Conservation (phyloP, 2,888 invertebrate species). For the Hesperia comma region DNA sequence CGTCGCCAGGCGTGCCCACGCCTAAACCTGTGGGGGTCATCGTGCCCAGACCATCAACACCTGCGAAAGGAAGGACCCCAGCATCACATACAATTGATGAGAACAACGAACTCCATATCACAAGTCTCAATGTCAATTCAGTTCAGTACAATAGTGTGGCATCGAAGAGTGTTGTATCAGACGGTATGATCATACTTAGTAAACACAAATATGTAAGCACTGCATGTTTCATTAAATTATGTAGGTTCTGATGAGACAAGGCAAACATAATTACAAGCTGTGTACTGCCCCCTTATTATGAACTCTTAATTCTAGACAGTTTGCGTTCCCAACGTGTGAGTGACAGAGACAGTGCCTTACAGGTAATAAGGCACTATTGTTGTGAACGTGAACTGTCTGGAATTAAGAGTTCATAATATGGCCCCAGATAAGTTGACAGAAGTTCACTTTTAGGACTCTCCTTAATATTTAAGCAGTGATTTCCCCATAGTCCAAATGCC, state of each 20-base stretch:
- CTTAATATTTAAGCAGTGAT: too few species aligned
- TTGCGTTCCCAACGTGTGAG: too few species aligned
- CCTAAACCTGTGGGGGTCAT: constrained; percentile 47
- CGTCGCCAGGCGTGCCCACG: constrained; percentile 54
- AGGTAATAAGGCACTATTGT: too few species aligned
- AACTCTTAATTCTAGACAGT: too few species aligned
- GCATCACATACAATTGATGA: constrained; percentile 45
- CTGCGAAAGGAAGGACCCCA: constrained; percentile 41
- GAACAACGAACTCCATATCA: constrained; percentile 46
- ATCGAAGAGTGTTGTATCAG: constrained; percentile 48
- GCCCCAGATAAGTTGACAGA: too few species aligned
- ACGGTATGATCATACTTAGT: constrained; percentile 54
- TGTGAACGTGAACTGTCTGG: too few species aligned
- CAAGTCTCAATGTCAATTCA: constrained; percentile 46
- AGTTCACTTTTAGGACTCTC: too few species aligned
- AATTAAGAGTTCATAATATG: too few species aligned
- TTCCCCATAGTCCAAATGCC: too few species aligned
- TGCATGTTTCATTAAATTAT: background rate
- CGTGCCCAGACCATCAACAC: constrained; percentile 43
- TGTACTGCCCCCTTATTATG: too few species aligned
- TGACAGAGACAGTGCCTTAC: too few species aligned
- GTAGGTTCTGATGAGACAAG: constrained; percentile 3
- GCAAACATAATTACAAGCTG: background rate
- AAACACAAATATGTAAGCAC: constrained; percentile 4
- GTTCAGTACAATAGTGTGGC: constrained; percentile 42